These are phyloP conservation scores for Lordiphosa stackelbergi DNA, from an alignment of 1,140 invertebrate species.

Conservation along the genomic window DNA sequence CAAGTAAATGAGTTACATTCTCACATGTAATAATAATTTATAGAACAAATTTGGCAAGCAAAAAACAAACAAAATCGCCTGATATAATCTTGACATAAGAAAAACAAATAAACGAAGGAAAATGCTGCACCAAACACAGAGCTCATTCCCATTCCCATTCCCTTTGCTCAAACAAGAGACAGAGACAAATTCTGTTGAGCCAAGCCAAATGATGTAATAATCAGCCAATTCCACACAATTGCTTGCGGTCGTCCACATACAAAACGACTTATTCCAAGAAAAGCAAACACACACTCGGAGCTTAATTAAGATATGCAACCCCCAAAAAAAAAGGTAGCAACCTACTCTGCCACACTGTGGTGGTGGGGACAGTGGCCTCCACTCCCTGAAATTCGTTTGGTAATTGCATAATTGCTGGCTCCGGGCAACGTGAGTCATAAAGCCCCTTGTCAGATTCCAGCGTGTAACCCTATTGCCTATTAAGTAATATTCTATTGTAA, in stretches of 20 bases:
- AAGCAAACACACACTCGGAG: conserved; percentile 27
- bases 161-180: neutral
- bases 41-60: no score
- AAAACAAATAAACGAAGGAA: no score
- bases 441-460: conserved; percentile 28
- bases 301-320: conserved; percentile 18
- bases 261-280: conserved; percentile 9
- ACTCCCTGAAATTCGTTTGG: conserved; percentile 33
- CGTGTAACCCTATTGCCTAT: conserved; percentile 44
- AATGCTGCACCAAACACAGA: no score
- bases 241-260: neutral
- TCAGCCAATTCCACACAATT: conserved; percentile 16
- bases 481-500: conserved; percentile 75
- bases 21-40: no score
- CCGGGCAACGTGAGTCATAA: conserved; percentile 26
- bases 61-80: no score
- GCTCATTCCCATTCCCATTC: neutral
- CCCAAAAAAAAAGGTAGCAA: neutral
- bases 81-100: no score
- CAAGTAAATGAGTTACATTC: no score
- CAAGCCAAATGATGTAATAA: conserved; percentile 54
- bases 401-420: conserved; percentile 59
- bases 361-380: neutral
- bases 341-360: neutral
- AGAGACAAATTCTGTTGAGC: conserved; percentile 30